Evolutionary conservation across 2,113 vertebrate species (phyloP), one percentile per base, ranked within the genome.

Genomic region (Donacobius atricapilla): DNA sequence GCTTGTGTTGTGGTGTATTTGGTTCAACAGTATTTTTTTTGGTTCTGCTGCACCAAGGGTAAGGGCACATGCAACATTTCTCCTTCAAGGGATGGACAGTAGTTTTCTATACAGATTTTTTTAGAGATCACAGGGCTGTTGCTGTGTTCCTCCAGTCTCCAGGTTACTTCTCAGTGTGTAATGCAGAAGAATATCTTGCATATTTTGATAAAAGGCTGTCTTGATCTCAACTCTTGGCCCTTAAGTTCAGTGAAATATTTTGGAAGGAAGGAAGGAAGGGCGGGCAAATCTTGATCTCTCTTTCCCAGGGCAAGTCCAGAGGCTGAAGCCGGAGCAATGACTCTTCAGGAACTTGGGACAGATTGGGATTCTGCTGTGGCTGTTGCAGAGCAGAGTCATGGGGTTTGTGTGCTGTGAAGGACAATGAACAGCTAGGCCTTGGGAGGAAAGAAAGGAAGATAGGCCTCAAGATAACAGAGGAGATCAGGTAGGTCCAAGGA

Each of bases 391-490:
- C 6, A 4, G 16, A 89, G 9, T 2, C 1, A 33, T 23, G 25
- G 10, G 9, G 0, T 4, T 71, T 39, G 6, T 53, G 27, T 63
- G 57, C 9, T 45, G 8, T 47, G 11, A 56, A 63, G n/a, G 7
- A 68, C 13, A 33, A 27, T 8, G 6, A 42, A 47, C 2, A 60
- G 18, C 13, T 31, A 21, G 33, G 15, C 10, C n/a, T 56, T 77
- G 50, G 31, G 28, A 82, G 12, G 11, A 64, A 79, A 30, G 56
- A 35, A 65, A 42, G 27, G n/a, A 63, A 48, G 8, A 13, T 2
- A 25, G 6, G 15, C 13, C 11, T 76, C 13, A 25, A 76, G 22
- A 53, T 0, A 0, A 0, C 22, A 73, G 50, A 56, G n/a, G 33
- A 89, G 40, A 73, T 6, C 24, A 83, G 11, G 25, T 21, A 76